Percentiles rank a stretch among this genome's conserved stretches.
phyloP scores from a whole-genome alignment of 1,140 invertebrate genomes.

The Microplitis mediator region DNA sequence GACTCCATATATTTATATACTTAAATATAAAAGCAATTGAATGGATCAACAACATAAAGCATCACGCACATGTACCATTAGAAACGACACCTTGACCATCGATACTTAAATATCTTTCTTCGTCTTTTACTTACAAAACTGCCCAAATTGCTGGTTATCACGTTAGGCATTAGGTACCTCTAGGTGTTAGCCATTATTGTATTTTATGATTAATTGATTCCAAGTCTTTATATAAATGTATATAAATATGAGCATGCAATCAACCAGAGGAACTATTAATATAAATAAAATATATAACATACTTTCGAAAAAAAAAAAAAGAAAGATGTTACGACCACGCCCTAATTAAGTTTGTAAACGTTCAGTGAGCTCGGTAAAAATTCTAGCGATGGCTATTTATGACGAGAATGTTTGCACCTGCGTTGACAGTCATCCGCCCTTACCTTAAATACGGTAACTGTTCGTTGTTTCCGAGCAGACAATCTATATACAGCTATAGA shows the following conservation, averaged over 20 bases:
- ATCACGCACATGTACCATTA: conserved; percentile 37
- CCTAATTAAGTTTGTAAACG: conserved; percentile 52
- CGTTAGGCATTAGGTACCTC: background rate
- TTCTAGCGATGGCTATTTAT: conserved; percentile 52
- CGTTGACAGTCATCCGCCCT: conserved; percentile 48
- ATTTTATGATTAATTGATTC: conserved; percentile 16
- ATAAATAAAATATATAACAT: background rate
- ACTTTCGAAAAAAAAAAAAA: background rate
- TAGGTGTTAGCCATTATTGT: background rate
- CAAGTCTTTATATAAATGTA: background rate
- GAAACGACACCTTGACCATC: conserved; percentile 31
- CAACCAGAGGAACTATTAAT: background rate
- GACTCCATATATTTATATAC: conserved; percentile 32
- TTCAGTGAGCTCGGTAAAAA: conserved; percentile 11
- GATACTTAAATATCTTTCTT: background rate
- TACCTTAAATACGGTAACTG: too few relatives aligned
- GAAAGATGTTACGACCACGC: conserved; percentile 40
- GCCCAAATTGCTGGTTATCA: conserved; percentile 18
- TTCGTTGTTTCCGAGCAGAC: background rate
- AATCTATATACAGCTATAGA: conserved; percentile 8
- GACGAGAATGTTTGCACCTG: conserved; percentile 61
- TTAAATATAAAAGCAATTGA: conserved; percentile 34
- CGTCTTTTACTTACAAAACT: background rate
- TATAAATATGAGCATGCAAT: background rate
- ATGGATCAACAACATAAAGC: conserved; percentile 45